Evolutionary conservation across 2,797 vertebrate genomes (phyloP).

Genomic region (Peromyscus melanophrys): DNA sequence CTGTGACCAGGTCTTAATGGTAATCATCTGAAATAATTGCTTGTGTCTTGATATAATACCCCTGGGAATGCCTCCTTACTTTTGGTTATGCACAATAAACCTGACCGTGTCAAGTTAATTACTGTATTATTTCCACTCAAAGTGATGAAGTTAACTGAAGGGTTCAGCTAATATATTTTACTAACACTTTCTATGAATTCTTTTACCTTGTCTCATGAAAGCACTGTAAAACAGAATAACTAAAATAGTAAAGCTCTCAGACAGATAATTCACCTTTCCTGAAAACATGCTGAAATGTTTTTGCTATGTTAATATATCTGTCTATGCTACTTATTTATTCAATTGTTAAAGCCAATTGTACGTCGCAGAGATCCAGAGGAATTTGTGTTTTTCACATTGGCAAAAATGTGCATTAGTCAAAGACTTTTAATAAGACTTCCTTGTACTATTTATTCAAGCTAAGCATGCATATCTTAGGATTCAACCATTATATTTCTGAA

Average conservation of each 20-base stretch:
- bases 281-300: background rate
- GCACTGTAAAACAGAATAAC: background rate
- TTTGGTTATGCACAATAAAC: slow-evolving; percentile 67
- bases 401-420: background rate
- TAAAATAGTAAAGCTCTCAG: background rate
- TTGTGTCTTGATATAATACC: slow-evolving; percentile 38
- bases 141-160: slow-evolving; percentile 63
- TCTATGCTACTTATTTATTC: background rate
- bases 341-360: background rate
- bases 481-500: background rate
- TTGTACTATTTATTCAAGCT: background rate
- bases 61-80: slow-evolving; percentile 21
- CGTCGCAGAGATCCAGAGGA: background rate
- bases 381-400: background rate
- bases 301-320: background rate
- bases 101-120: slow-evolving; percentile 62
- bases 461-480: background rate
- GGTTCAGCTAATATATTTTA: background rate
- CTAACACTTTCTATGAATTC: background rate
- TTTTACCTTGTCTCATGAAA: background rate
- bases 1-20: background rate
- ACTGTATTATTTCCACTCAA: slow-evolving; percentile 32
- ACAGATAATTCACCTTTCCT: background rate
- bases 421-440: background rate
- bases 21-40: slow-evolving; percentile 60